These are phyloP conservation scores for Enteromius fasciolatus DNA, from an alignment of 2,797 vertebrate genomes.

Conservation along the genomic window DNA sequence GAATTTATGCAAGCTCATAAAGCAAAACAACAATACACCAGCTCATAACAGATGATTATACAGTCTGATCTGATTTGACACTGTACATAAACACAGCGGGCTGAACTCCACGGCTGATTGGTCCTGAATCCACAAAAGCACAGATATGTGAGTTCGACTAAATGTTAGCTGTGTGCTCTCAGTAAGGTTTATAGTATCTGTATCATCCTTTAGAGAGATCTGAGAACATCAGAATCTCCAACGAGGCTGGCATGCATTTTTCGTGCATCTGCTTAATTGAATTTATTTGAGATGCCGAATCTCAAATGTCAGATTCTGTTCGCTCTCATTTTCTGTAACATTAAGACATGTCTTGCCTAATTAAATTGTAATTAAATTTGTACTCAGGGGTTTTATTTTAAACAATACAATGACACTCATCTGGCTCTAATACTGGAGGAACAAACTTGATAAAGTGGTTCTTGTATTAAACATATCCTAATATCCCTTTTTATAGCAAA, in stretches of 20 bases:
- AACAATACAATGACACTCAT: slow-evolving; percentile 12
- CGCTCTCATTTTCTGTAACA: slow-evolving; percentile 5
- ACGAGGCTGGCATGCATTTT: neutral
- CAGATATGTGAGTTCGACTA: neutral
- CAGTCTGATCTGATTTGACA: slow-evolving; percentile 14
- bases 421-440: neutral
- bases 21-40: slow-evolving; percentile 38
- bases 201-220: neutral
- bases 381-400: slow-evolving; percentile 31
- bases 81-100: slow-evolving; percentile 15
- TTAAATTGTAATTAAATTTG: slow-evolving; percentile 37
- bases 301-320: slow-evolving; percentile 31
- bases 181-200: neutral
- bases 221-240: neutral
- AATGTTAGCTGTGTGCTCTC: neutral
- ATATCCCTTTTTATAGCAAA: slow-evolving; percentile 8
- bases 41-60: slow-evolving; percentile 36
- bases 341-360: slow-evolving; percentile 34
- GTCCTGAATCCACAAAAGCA: slow-evolving; percentile 5
- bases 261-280: slow-evolving; percentile 19
- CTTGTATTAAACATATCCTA: neutral
- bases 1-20: slow-evolving; percentile 23
- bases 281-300: neutral
- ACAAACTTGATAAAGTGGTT: neutral
- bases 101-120: neutral